phyloP scores from a whole-genome alignment of 2,797 vertebrate species.

The Aplochiton taeniatus region DNA sequence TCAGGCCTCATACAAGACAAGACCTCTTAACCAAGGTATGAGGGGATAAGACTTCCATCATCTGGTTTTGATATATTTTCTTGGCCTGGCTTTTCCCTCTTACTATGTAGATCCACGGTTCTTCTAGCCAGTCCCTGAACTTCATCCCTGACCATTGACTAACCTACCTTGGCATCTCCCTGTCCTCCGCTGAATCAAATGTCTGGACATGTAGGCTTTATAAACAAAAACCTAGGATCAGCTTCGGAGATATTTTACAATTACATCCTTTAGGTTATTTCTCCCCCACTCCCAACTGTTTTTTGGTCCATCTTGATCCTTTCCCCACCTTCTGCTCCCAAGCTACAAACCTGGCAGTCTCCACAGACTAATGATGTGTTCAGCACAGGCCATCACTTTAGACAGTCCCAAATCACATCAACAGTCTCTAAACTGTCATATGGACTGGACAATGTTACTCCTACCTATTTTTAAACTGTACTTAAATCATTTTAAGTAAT shows the following conservation, averaged over 20 bases:
- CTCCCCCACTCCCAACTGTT: constrained; percentile 26
- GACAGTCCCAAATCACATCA: constrained; percentile 30
- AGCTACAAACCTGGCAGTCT: constrained; percentile 29
- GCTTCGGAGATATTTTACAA: constrained; percentile 39
- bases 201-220: constrained; percentile 47
- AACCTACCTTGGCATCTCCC: constrained; percentile 58
- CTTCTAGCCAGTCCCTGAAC: constrained; percentile 39
- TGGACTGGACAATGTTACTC: constrained; percentile 15
- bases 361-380: constrained; percentile 41
- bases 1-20: constrained; percentile 39
- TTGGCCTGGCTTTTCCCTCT: constrained; percentile 44
- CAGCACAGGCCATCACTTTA: constrained; percentile 47
- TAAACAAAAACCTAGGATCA: constrained; percentile 55
- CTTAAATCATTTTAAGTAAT: no score
- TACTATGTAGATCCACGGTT: constrained; percentile 53
- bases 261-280: constrained; percentile 35
- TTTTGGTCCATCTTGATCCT: constrained; percentile 8
- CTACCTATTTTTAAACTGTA: not conserved
- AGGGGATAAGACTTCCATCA: constrained; percentile 56
- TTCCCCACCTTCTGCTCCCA: constrained; percentile 14
- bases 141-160: constrained; percentile 50
- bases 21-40: constrained; percentile 52
- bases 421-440: not conserved
- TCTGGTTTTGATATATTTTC: constrained; percentile 62
- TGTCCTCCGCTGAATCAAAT: constrained; percentile 55